Evolutionary conservation across 2,797 vertebrate species (phyloP).

Genomic region (Pseudotriccus pelzelni): DNA sequence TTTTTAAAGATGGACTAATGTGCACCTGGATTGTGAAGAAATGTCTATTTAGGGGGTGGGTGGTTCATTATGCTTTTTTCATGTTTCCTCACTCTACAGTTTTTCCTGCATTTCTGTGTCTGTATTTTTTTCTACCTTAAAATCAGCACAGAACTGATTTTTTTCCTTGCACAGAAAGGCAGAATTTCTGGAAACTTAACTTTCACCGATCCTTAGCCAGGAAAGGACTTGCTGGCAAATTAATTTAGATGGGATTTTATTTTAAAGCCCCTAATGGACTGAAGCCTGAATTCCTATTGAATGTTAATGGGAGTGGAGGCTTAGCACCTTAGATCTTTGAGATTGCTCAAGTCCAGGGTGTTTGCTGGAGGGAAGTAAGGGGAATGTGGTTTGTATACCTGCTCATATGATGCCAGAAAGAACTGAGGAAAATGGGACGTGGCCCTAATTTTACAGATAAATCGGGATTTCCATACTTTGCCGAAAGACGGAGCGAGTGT

Average conservation of each 20-base stretch:
- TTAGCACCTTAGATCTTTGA: conserved; percentile 45
- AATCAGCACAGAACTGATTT: neutral
- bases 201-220: neutral
- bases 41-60: neutral
- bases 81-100: neutral
- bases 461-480: neutral
- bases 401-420: neutral
- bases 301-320: conserved; percentile 23
- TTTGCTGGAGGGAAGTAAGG: neutral
- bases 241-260: neutral
- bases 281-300: conserved; percentile 28
- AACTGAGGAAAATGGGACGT: neutral
- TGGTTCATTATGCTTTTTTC: neutral
- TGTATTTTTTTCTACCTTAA: neutral
- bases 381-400: neutral
- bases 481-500: neutral
- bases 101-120: neutral
- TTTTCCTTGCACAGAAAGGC: neutral
- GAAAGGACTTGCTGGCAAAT: neutral
- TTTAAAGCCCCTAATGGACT: neutral
- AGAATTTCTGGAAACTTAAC: neutral
- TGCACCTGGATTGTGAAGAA: neutral
- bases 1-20: neutral
- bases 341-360: conserved; percentile 3
- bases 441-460: neutral